These are phyloP conservation scores for Sarotherodon lohbergeri DNA, from an alignment of 2,113 vertebrate species.

Conservation along the genomic window DNA sequence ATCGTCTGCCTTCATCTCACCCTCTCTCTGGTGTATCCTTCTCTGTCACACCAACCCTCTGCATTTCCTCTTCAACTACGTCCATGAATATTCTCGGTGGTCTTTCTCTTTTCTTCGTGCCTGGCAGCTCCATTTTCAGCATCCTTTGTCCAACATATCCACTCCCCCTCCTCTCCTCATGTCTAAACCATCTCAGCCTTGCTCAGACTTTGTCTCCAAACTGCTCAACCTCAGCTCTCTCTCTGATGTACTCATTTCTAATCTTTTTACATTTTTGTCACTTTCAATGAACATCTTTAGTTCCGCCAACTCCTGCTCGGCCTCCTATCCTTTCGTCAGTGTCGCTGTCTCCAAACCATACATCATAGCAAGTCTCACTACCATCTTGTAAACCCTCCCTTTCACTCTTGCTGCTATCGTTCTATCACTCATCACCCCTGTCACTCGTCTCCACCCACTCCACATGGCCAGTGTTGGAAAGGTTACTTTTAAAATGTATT, in stretches of 20 bases:
- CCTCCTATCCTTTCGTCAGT: not conserved
- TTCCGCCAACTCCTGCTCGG: not conserved
- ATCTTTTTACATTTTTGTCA: not conserved
- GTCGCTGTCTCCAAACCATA: not conserved
- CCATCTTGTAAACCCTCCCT: not conserved
- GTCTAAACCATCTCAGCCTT: not conserved
- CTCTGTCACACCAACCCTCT: not conserved
- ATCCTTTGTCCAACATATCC: not conserved
- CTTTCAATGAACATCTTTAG: not conserved
- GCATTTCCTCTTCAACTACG: not conserved
- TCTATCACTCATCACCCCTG: not conserved
- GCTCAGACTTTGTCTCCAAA: not conserved
- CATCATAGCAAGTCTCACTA: not conserved
- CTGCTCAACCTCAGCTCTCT: not conserved
- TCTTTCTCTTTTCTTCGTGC: not conserved
- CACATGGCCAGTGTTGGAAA: no score
- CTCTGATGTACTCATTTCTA: not conserved
- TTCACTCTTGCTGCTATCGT: not conserved
- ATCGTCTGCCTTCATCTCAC: not conserved
- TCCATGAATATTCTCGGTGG: not conserved
- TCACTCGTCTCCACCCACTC: no score
- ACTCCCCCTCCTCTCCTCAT: not conserved
- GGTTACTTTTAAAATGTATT: no score
- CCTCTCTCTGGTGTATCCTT: not conserved
- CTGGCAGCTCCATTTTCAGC: not conserved